These are phyloP conservation scores for Biston betularia DNA, from an alignment of 2,888 invertebrate genomes.

Conservation along the genomic window DNA sequence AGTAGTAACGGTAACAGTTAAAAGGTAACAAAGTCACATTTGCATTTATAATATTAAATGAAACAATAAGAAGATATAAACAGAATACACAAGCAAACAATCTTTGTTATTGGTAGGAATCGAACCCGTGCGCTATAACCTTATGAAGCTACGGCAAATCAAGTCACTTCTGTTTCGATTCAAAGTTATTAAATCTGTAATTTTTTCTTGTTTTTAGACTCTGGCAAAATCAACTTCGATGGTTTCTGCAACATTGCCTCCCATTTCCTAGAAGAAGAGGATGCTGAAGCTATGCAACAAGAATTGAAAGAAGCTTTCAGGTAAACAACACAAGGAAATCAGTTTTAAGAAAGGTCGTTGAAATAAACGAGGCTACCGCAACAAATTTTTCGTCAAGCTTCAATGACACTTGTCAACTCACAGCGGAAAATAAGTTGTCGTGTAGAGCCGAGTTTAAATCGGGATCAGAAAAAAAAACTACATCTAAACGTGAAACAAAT, in stretches of 20 bases:
- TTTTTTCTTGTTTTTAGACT: conserved; percentile 76
- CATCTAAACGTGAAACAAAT: no score
- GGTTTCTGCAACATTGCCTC: conserved; percentile 97
- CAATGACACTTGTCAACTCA: conserved; percentile 6
- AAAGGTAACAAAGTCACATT: no score
- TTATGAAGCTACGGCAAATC: no score
- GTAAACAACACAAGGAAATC: conserved; percentile 51
- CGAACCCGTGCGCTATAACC: no score
- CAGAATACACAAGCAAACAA: no score
- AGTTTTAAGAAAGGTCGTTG: background rate
- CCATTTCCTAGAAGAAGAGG: conserved; percentile 98
- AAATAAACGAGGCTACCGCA: background rate
- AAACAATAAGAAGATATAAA: no score
- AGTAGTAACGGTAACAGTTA: no score
- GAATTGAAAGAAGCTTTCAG: conserved; percentile 99
- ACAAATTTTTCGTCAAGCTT: conserved; percentile 1
- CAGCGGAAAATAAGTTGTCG: conserved; percentile 1
- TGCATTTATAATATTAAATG: no score
- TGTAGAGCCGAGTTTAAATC: background rate
- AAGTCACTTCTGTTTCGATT: background rate
- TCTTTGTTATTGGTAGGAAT: no score
- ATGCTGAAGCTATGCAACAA: conserved; percentile 98
- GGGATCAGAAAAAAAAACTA: background rate
- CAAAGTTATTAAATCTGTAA: background rate
- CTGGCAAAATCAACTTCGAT: conserved; percentile 97